phyloP scores from a whole-genome alignment of 1,140 invertebrate genomes.

The Liolophura sinensis region DNA sequence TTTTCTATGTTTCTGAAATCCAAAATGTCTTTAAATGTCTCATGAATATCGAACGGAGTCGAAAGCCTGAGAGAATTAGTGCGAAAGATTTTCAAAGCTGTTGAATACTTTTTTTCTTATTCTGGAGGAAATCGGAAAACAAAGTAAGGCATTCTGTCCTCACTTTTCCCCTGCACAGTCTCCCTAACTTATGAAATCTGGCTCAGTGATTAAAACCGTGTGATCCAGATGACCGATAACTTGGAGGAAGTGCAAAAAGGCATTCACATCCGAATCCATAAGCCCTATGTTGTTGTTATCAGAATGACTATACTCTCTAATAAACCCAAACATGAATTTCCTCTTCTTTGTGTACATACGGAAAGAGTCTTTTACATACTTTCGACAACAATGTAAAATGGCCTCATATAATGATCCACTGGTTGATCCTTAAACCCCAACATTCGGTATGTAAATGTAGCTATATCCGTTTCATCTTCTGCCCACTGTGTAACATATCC shows the following conservation, averaged over 20 bases:
- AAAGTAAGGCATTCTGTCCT: conserved; percentile 19
- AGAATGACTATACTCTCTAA: conserved; percentile 16
- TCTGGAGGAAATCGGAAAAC: conserved; percentile 11
- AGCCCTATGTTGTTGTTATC: conserved; percentile 4
- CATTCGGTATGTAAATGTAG: conserved; percentile 15
- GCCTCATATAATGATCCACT: conserved; percentile 14
- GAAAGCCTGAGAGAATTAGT: conserved; percentile 62
- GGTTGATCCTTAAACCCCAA: conserved; percentile 18
- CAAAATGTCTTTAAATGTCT: conserved; percentile 36
- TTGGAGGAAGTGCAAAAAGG: conserved; percentile 10
- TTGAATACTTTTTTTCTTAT: conserved; percentile 6
- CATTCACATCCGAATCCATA: conserved; percentile 13
- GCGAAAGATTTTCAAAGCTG: conserved; percentile 68
- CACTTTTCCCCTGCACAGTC: conserved; percentile 15
- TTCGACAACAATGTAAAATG: conserved; percentile 2
- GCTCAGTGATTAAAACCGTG: conserved; percentile 20
- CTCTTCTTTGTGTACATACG: conserved; percentile 10
- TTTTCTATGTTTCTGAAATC: neutral
- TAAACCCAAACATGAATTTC: conserved; percentile 14
- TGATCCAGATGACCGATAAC: conserved; percentile 10
- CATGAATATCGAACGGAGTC: conserved; percentile 50
- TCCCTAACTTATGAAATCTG: conserved; percentile 8
- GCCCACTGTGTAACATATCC: conserved; percentile 17
- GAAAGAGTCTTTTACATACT: conserved; percentile 5
- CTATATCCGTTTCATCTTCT: conserved; percentile 17